Evolutionary conservation across 2,113 vertebrate genomes (phyloP).

Genomic region (Xenus cinereus): DNA sequence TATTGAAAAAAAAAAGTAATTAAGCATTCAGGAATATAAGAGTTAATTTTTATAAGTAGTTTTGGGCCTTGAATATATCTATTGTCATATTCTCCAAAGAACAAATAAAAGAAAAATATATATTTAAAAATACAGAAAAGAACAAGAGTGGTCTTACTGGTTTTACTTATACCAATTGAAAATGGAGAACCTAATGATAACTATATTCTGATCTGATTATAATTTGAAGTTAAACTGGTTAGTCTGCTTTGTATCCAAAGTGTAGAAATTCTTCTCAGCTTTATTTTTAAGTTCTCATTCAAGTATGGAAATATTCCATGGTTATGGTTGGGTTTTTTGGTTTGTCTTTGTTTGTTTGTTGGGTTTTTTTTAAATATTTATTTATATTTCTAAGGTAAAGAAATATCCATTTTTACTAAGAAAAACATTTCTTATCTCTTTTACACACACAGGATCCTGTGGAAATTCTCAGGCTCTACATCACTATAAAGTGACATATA

Average conservation of each 20-base stretch:
- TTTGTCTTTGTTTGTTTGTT: background rate
- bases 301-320: background rate
- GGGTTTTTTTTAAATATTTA: background rate
- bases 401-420: background rate
- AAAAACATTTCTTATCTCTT: background rate
- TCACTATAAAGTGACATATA: background rate
- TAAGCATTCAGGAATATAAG: background rate
- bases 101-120: background rate
- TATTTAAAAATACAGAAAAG: background rate
- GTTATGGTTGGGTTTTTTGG: background rate
- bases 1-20: background rate
- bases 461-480: background rate
- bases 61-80: background rate
- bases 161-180: background rate
- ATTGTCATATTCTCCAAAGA: background rate
- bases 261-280: background rate
- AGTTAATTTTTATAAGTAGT: background rate
- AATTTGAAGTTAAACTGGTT: fast-evolving
- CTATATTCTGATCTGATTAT: background rate
- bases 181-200: background rate
- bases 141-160: background rate
- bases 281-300: background rate
- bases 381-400: background rate
- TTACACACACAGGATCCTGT: background rate
- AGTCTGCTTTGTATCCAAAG: background rate